Evolutionary conservation across 1,140 invertebrate species (phyloP), one percentile per base, ranked within the genome.

Genomic region (Batillaria attramentaria): DNA sequence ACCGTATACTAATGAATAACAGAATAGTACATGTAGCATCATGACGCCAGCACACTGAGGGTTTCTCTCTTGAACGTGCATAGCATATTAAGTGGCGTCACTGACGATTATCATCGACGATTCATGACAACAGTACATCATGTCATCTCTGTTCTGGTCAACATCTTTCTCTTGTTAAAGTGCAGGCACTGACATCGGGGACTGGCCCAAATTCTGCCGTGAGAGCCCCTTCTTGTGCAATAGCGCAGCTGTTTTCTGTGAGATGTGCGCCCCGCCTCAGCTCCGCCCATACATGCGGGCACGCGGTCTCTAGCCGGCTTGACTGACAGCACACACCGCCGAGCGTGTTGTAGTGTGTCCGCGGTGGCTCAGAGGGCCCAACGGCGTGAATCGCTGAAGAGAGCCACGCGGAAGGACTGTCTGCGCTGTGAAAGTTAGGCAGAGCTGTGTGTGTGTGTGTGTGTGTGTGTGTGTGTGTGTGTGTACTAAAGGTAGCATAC

Each of bases 281-380:
- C 66, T 35, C 35, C 66, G 18, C 66, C 37, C 6, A 10, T 10
- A 10, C 31, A 13, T 8, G 3, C 33, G 28, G 37, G 31, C 16
- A 13, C 20, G 28, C 37, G 62, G 31, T 33, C 3, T 41, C 37
- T 41, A n/a, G 37, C 5, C 18, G 66, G n/a, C n/a, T n/a, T 69
- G 66, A 69, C 35, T 69, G 66, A 69, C 66, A 69, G 66, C 66
- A 41, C 66, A 69, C 66, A 41, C 66, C 37, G 35, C 3, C 33
- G 20, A 24, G 20, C 13, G 13, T 37, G 62, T n/a, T 60, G 24
- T 60, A 16, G 8, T 41, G 66, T 3, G n/a, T 4, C 66, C 66
- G 20, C 66, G 66, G 42, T 69, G 66, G 66, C 66, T 10, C 66
- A 69, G 66, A 4, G 66, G 66, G 66, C 37, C 39, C 66, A 69